A percentile compares a stretch with the other conserved stretches of the same genome.
Evolutionary conservation across 2,888 invertebrate species (phyloP).

Genomic region (Iphiclides podalirius): DNA sequence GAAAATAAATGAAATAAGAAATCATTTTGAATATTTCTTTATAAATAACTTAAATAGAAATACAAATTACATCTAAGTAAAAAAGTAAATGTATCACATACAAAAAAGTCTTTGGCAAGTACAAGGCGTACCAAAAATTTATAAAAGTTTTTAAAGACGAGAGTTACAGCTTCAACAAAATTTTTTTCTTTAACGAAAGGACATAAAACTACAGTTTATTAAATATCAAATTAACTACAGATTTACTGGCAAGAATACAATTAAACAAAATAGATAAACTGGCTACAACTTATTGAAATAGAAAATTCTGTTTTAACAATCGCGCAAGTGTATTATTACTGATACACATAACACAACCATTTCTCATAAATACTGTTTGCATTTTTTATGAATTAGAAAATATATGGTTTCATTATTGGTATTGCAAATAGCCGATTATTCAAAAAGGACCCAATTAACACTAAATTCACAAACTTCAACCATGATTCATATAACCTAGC

Average conservation of each 20-base stretch:
- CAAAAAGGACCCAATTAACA: no score
- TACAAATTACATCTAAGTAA: conserved; percentile 61
- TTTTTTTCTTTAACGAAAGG: background rate
- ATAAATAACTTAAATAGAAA: conserved; percentile 47
- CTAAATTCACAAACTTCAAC: background rate
- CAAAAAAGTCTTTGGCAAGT: conserved; percentile 77
- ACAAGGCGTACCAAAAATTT: conserved; percentile 55
- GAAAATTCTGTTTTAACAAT: background rate
- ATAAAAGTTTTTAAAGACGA: conserved; percentile 29
- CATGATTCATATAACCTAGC: background rate
- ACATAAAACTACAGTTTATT: background rate
- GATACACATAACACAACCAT: conserved; percentile 2
- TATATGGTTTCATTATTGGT: conserved; percentile 3
- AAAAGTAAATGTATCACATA: conserved; percentile 75
- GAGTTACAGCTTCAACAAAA: conserved; percentile 12
- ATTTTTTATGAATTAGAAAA: conserved; percentile 6
- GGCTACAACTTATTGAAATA: background rate
- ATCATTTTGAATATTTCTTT: conserved; percentile 25
- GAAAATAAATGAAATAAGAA: conserved; percentile 18
- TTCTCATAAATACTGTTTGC: background rate
- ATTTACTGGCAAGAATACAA: conserved; percentile 13
- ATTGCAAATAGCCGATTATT: background rate
- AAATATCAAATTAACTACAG: conserved; percentile 7
- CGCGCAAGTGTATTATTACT: background rate
- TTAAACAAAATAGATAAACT: conserved; percentile 1